Base-by-base conservation (phyloP, 2,113 vertebrate genomes). In the Condylura cristata region DNA sequence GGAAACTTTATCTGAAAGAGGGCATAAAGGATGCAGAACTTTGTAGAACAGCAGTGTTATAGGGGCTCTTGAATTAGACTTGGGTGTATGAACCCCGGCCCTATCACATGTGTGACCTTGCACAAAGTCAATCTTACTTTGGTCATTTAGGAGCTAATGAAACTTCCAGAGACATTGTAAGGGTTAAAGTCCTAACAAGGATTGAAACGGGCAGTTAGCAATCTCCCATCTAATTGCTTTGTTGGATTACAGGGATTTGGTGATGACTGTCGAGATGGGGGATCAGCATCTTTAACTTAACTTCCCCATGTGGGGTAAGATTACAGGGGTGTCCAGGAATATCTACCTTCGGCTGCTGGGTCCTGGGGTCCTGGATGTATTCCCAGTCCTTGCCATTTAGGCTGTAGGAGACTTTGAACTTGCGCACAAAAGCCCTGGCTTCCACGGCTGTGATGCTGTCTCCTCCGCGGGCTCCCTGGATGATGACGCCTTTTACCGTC, bases 391-490 rank as follows among this genome's bases (percentile, higher is more conserved):
- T 99, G 96, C 99, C 99, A 0, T 98, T 99, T 96, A 99, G 97
- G 98, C 99, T 99, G 98, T 99, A 99, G 1, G 99, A 98, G 93
- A 99, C 98, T 91, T 99, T 99, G 98, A 99, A 99, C 96, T 99
- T 99, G 97, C 99, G 98, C 86, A 99, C 99, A 5, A 99, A 99
- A 0, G 99, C 99, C 66, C 99, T 98, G 96, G 99, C 99, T 96
- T 99, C 99, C 0, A 99, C 98, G 0, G 98, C 98, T 37, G 98
- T 98, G 97, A 99, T 98, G 71, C 99, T 99, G 93, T 99, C 99
- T 61, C 99, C 99, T 61, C 99, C 99, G 0, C 99, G 98, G 58
- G 99, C 99, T 34, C 99, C 99, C 97, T 99, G 99, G 74, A 99
- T 99, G 97, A 99, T 99, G 90, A 99, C 95, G 0, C 99, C 99